Percentiles rank a stretch among this genome's conserved stretches.
phyloP scores from a whole-genome alignment of 1,140 invertebrate genomes.

The Anoplolepis gracilipes region DNA sequence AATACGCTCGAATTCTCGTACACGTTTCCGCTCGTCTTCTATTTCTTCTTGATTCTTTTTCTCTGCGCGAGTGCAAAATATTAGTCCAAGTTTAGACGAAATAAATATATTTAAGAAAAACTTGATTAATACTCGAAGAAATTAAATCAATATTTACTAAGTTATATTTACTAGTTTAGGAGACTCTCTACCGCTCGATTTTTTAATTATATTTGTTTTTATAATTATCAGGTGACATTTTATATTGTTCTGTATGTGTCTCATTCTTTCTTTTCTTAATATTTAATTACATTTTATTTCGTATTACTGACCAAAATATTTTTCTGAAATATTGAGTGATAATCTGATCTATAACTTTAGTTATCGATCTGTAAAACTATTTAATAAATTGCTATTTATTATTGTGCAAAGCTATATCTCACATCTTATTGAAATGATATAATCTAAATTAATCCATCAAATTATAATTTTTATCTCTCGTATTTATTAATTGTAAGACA shows the following conservation, averaged over 20 bases:
- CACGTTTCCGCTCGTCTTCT: slow-evolving; percentile 2
- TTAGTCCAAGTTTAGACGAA: not conserved
- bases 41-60: not conserved
- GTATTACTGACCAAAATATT: not conserved
- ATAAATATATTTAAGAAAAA: not conserved
- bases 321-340: not conserved
- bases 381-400: not conserved
- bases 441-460: not conserved
- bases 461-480: not conserved
- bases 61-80: not conserved
- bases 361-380: not conserved
- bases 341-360: not conserved
- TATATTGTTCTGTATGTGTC: not conserved
- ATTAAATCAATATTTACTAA: not conserved
- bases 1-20: not conserved
- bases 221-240: not conserved
- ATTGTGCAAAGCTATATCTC: not conserved
- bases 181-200: not conserved
- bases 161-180: not conserved
- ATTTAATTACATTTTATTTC: not conserved
- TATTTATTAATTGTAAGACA: not conserved
- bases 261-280: too few relatives aligned
- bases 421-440: not conserved
- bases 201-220: not conserved
- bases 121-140: not conserved